These are phyloP conservation scores for Rutpela maculata DNA, from an alignment of 2,888 invertebrate genomes.

Conservation along the genomic window DNA sequence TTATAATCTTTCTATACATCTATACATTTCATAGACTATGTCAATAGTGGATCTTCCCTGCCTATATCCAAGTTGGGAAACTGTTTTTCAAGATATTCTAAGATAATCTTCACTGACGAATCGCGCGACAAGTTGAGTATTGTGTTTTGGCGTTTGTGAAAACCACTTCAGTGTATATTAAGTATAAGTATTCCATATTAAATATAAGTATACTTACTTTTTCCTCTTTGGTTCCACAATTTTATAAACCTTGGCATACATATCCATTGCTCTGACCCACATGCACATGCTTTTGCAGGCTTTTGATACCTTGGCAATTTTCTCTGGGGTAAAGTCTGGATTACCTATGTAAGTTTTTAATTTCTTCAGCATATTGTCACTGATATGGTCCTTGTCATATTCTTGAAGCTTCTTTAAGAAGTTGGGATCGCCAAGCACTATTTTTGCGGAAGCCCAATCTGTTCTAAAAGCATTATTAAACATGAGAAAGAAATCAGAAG, in stretches of 20 bases:
- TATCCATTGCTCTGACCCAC: conserved; percentile 94
- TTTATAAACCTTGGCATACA: conserved; percentile 90
- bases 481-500: background rate
- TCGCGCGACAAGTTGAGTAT: too few species aligned
- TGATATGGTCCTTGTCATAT: conserved; percentile 91
- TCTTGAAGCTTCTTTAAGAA: conserved; percentile 89
- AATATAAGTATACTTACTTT: conserved; percentile 75
- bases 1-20: too few species aligned
- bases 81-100: too few species aligned
- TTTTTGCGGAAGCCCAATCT: conserved; percentile 91
- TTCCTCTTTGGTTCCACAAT: conserved; percentile 92
- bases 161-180: background rate
- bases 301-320: conserved; percentile 89
- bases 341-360: conserved; percentile 89
- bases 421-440: conserved; percentile 86
- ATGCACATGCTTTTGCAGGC: conserved; percentile 93
- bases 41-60: too few species aligned
- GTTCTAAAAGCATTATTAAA: conserved; percentile 77
- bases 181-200: background rate
- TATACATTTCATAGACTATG: too few species aligned
- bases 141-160: too few species aligned
- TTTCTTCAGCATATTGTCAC: conserved; percentile 85
- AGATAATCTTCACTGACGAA: too few species aligned
- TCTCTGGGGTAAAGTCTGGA: conserved; percentile 90
- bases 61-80: too few species aligned